Evolutionary conservation across 2,888 invertebrate species (phyloP).

Genomic region (Coenonympha arcania): DNA sequence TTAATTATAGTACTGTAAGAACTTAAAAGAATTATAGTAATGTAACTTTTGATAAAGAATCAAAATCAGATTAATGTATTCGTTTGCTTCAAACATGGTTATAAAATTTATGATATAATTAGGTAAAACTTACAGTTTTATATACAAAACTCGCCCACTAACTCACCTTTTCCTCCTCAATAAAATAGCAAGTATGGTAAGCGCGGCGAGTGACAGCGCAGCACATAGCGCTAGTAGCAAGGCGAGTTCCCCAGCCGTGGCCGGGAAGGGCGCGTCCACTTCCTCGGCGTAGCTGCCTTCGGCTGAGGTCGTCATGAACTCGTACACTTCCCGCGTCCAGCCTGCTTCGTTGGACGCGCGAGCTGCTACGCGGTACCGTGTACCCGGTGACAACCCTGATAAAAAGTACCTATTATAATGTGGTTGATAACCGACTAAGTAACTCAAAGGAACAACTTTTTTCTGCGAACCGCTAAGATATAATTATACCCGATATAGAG

Average conservation of each 20-base stretch:
- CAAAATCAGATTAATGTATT: too few species aligned
- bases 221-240: slow-evolving; percentile 72
- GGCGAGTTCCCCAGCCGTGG: slow-evolving; percentile 63
- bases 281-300: slow-evolving; percentile 70
- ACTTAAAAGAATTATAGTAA: too few species aligned
- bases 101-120: too few species aligned
- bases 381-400: slow-evolving; percentile 68
- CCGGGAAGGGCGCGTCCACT: slow-evolving; percentile 65
- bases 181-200: slow-evolving; percentile 74
- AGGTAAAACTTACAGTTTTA: slow-evolving; percentile 39
- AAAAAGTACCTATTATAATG: neutral
- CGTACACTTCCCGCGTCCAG: slow-evolving; percentile 75
- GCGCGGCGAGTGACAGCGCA: slow-evolving; percentile 70
- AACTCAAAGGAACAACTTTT: too few species aligned
- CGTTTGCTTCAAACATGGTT: too few species aligned
- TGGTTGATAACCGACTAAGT: too few species aligned
- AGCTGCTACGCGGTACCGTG: slow-evolving; percentile 76
- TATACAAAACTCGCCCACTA: too few species aligned
- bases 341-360: slow-evolving; percentile 77
- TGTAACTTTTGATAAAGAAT: too few species aligned
- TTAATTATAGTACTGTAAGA: too few species aligned
- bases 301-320: slow-evolving; percentile 72
- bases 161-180: slow-evolving; percentile 68
- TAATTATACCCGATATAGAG: too few species aligned
- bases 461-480: too few species aligned